Percentiles rank a stretch among this genome's conserved stretches.
These are phyloP conservation scores for Hypomesus transpacificus DNA, from an alignment of 2,113 vertebrate genomes.

Conservation along the genomic window DNA sequence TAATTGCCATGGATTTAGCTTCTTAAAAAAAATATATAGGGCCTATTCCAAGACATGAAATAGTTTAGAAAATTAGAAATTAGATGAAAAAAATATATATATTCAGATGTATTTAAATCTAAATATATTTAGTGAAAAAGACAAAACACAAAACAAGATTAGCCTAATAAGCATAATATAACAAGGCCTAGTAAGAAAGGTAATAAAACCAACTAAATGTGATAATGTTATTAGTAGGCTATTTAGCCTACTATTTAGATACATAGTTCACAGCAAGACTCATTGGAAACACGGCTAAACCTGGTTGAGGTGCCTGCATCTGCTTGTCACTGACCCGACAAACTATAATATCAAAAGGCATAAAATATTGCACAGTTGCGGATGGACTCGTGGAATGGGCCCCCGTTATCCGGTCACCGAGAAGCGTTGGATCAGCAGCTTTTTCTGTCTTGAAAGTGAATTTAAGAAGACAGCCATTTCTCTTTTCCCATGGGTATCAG, in stretches of 20 bases:
- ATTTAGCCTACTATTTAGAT: neutral
- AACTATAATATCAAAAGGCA: slow-evolving; percentile 70
- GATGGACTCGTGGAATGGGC: slow-evolving; percentile 74
- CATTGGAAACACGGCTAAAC: no score
- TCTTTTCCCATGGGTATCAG: slow-evolving; percentile 91
- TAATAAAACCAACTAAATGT: neutral
- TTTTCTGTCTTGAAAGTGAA: slow-evolving; percentile 81
- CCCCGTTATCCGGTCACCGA: slow-evolving; percentile 76
- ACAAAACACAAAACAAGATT: no score
- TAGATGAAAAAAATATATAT: no score
- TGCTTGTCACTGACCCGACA: slow-evolving; percentile 41
- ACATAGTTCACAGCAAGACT: neutral
- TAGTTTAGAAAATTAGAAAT: no score
- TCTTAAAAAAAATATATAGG: no score
- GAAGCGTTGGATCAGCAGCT: slow-evolving; percentile 85
- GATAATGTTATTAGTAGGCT: no score
- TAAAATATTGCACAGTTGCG: slow-evolving; percentile 59
- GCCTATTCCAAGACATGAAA: no score
- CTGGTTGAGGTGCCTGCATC: no score
- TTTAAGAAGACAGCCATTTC: slow-evolving; percentile 79
- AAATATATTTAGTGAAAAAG: no score
- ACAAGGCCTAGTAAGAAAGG: neutral
- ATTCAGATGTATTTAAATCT: no score
- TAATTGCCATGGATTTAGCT: neutral
- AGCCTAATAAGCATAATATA: no score